Base-by-base conservation (phyloP, 2,797 vertebrate genomes). In the Tinamus major region DNA sequence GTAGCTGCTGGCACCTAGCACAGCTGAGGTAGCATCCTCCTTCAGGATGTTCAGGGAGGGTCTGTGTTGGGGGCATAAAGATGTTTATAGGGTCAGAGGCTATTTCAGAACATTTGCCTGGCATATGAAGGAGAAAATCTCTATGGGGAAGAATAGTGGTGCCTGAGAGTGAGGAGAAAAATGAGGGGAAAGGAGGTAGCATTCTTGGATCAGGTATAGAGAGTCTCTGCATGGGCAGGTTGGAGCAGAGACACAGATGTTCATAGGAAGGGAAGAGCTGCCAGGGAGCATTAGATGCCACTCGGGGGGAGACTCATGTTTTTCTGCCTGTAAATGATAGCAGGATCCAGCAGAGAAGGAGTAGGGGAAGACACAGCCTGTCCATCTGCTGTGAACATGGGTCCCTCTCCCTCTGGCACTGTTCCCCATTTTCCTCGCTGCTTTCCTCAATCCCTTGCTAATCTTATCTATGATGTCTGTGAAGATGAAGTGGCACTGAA, bases 391-490 rank as follows among this genome's bases (percentile, higher is more conserved):
- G 63, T 7, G 31, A 82, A 74, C 29, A 79, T 0, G 10, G 19
- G 31, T 42, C 59, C 46, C 61, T 71, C 41, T 69, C 42, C 58
- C 59, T 88, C 20, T 48, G 41, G 15, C 41, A 67, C 62, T 63
- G n/a, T 56, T 44, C 31, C 56, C 46, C n/a, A 62, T n/a, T 82
- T 49, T 39, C 16, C 49, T 74, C 72, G 63, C 67, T 91, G 27
- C 79, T 6, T 62, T 41, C 53, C 88, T 93, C 75, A 90, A 78
- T 84, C 72, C 71, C 90, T 23, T 39, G 76, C 75, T 97, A 96
- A 97, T 96, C 93, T 95, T 89, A 97, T 97, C 93, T 97, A 95
- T 61, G 72, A 93, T 92, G 94, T 92, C 94, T 94, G 90, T 91
- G 93, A 95, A 96, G 90, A 97, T 87, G 93, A 97, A 97, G 92